phyloP scores from a whole-genome alignment of 2,888 invertebrate genomes.

The Lasioglossum vierecki region DNA sequence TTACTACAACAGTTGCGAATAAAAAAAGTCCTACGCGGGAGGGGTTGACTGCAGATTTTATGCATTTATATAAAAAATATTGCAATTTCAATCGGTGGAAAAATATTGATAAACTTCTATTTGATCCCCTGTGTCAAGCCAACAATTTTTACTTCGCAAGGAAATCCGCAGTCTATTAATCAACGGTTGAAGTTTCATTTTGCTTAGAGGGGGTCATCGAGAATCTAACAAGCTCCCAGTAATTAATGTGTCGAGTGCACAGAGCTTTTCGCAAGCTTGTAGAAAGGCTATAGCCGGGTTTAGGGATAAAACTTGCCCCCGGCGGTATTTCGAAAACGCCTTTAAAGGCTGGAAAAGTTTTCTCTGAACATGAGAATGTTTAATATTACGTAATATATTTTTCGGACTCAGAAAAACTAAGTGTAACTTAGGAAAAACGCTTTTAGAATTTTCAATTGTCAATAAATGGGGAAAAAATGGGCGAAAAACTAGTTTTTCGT shows the following conservation, averaged over 20 bases:
- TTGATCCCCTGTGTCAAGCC: fast-evolving
- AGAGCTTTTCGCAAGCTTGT: slow-evolving; percentile 16
- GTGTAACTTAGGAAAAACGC: no score
- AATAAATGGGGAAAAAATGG: no score
- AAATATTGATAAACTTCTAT: neutral
- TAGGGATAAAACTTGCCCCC: no score
- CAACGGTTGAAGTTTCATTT: neutral
- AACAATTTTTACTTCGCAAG: neutral
- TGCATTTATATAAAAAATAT: neutral
- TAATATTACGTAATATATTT: no score
- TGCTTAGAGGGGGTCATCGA: neutral
- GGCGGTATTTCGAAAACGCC: no score
- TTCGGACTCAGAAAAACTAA: no score
- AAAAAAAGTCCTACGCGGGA: neutral
- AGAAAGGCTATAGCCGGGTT: neutral
- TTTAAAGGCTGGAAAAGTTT: no score
- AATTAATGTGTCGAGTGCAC: neutral
- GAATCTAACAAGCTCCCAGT: neutral
- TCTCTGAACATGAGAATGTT: no score
- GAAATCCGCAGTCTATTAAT: neutral
- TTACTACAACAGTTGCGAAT: neutral
- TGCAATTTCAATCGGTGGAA: neutral
- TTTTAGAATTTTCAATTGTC: no score
- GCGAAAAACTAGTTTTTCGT: no score
- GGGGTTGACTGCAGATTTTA: neutral